Evolutionary conservation across 2,888 invertebrate species (phyloP), one percentile per base, ranked within the genome.

Genomic region (Nebria brevicollis): DNA sequence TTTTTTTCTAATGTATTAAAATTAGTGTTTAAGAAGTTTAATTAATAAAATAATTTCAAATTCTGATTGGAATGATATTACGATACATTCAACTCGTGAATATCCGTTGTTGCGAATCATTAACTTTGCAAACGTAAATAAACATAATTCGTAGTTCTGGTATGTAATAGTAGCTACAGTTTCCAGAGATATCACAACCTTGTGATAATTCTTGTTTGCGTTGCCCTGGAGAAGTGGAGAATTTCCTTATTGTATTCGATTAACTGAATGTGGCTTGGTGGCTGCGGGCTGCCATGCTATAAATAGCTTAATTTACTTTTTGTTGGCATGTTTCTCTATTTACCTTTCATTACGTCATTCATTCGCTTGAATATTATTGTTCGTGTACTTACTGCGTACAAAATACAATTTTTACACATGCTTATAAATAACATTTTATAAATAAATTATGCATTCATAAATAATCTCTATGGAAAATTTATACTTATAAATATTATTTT

Each of bases 341-440:
- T 78, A 78, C 78, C 66, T 78, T 78, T 74, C 78, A 74, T 73
- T 78, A 66, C 78, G 78, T 78, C 73, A 78, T 78, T 72, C 7
- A 7, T 72, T 54, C 54, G 54, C 8, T 54, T 13, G 54, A 54
- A 54, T 54, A 54, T 54, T 54, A 54, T 54, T 54, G 54, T 54
- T 54, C 54, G 54, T 54, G 54, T 54, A 54, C 54, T 7, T 54
- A 54, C 54, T 54, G 13, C 54, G 54, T 54, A 11, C 7, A 54
- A 54, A 54, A 54, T 54, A 54, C 54, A 11, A 5, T 54, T 54
- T 8, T 13, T 54, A 54, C 54, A 54, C 54, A 54, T 54, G 54
- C 54, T 54, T 54, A 54, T 8, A 54, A 54, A 54, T 54, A 54
- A 54, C 54, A 13, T 1, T 6, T 54, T 54, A 54, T 54, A 54